These are phyloP conservation scores for Drosophila flavopinicola DNA, from an alignment of 2,888 invertebrate species.

Conservation along the genomic window DNA sequence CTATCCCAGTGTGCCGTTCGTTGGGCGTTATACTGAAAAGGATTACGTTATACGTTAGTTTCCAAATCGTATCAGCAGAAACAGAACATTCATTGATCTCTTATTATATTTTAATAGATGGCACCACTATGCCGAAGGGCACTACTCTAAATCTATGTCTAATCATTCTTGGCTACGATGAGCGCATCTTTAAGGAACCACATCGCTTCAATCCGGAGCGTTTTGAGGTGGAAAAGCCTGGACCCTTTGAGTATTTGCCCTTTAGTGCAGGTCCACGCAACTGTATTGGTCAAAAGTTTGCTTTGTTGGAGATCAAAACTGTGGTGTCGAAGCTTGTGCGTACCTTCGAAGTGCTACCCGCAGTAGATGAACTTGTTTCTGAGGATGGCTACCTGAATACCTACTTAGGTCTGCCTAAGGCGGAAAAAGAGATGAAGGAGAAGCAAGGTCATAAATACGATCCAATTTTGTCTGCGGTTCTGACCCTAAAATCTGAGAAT, in stretches of 20 bases:
- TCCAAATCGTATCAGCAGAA: neutral
- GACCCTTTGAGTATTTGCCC: slow-evolving; percentile 86
- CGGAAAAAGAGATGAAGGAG: slow-evolving; percentile 40
- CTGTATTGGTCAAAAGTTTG: slow-evolving; percentile 86
- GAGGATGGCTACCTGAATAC: slow-evolving; percentile 70
- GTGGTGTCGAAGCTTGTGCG: slow-evolving; percentile 85
- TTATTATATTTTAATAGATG: slow-evolving; percentile 62
- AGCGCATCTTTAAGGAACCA: slow-evolving; percentile 79
- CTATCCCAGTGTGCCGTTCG: slow-evolving; percentile 82
- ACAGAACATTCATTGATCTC: neutral
- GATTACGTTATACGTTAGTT: slow-evolving; percentile 77
- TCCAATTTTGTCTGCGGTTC: slow-evolving; percentile 84
- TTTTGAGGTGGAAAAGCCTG: slow-evolving; percentile 83
- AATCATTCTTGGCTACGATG: slow-evolving; percentile 78
- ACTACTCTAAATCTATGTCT: slow-evolving; percentile 70
- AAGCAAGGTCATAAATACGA: slow-evolving; percentile 77
- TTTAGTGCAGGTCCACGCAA: slow-evolving; percentile 89
- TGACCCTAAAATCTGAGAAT: slow-evolving; percentile 85
- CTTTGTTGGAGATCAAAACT: slow-evolving; percentile 86
- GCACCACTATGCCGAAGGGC: slow-evolving; percentile 73
- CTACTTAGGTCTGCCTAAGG: slow-evolving; percentile 49
- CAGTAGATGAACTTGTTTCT: slow-evolving; percentile 73
- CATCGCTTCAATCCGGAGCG: slow-evolving; percentile 85
- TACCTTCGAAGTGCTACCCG: slow-evolving; percentile 84
- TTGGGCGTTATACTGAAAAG: slow-evolving; percentile 71